Evolutionary conservation across 2,888 invertebrate genomes (phyloP).

Genomic region (Ischnus inquisitorius): DNA sequence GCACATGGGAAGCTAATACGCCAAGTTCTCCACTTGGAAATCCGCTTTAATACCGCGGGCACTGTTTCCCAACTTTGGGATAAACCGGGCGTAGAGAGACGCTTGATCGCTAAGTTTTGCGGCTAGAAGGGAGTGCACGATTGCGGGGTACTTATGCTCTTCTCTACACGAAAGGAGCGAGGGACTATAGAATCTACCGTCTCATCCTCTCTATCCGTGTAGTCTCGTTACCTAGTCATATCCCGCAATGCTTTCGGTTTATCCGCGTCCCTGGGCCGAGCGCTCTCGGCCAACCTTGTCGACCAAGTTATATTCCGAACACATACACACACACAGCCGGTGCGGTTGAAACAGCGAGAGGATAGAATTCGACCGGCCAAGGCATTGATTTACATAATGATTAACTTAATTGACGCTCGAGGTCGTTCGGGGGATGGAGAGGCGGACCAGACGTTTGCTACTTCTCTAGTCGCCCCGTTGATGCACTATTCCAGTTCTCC

Average conservation of each 20-base stretch:
- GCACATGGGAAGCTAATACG: constrained; percentile 77
- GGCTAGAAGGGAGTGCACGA: constrained; percentile 42
- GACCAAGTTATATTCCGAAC: constrained; percentile 51
- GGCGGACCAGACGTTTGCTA: constrained; percentile 7
- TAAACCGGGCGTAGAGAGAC: constrained; percentile 59
- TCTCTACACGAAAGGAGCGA: constrained; percentile 14
- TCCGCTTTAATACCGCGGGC: constrained; percentile 78
- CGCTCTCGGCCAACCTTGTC: constrained; percentile 29
- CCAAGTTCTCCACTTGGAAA: constrained; percentile 83
- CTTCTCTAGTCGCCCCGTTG: not conserved
- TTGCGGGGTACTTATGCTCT: constrained; percentile 48
- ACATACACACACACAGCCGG: constrained; percentile 17
- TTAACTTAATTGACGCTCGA: constrained; percentile 72
- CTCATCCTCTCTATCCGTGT: constrained; percentile 17
- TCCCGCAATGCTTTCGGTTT: constrained; percentile 21
- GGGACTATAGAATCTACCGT: constrained; percentile 14
- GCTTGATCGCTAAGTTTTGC: constrained; percentile 35
- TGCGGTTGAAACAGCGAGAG: constrained; percentile 36
- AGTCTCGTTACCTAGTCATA: constrained; percentile 32
- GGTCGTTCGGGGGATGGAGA: constrained; percentile 23
- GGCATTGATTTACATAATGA: constrained; percentile 79
- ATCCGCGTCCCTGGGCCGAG: constrained; percentile 6
- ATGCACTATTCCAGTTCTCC: not conserved
- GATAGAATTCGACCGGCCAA: constrained; percentile 42
- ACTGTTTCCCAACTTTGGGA: constrained; percentile 70